Conservation (phyloP, 2,888 invertebrate species). For the Eupsilia transversa region DNA sequence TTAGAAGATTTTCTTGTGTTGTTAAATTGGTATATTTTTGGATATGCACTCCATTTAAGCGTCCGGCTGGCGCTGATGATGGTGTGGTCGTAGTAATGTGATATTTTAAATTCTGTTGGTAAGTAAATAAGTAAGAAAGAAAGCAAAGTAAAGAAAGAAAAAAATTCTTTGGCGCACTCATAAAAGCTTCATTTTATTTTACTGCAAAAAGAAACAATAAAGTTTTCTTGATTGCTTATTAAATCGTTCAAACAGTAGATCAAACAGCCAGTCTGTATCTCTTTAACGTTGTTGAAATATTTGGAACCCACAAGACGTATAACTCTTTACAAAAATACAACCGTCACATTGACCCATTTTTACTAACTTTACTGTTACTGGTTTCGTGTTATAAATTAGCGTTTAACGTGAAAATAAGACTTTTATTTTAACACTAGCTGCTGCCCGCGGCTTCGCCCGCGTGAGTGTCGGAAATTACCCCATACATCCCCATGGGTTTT, state of each 20-base stretch:
- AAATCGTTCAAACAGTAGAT: slow-evolving; percentile 19
- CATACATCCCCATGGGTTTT: too few species aligned
- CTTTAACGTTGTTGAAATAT: slow-evolving; percentile 41
- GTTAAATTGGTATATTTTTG: not conserved
- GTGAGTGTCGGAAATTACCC: too few species aligned
- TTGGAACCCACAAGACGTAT: slow-evolving; percentile 17
- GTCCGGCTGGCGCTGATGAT: too few species aligned
- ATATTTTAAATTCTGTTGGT: not conserved
- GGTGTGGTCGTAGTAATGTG: not conserved
- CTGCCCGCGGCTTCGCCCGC: too few species aligned
- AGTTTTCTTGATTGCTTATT: not conserved
- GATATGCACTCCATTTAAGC: not conserved
- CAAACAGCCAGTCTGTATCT: slow-evolving; percentile 16
- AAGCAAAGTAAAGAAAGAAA: too few species aligned
- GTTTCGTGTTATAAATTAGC: slow-evolving; percentile 15
- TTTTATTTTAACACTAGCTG: slow-evolving; percentile 8
- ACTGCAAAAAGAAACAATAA: not conserved
- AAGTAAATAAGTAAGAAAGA: too few species aligned
- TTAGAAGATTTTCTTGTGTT: not conserved
- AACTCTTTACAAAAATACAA: slow-evolving; percentile 30
- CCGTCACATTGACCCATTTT: slow-evolving; percentile 47
- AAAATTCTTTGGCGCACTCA: not conserved
- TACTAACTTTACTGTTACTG: slow-evolving; percentile 21
- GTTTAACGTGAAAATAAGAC: slow-evolving; percentile 6
- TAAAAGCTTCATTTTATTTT: not conserved